Percentiles rank a stretch among this genome's conserved stretches.
phyloP scores from a whole-genome alignment of 2,797 vertebrate species.

The Argya squamiceps region DNA sequence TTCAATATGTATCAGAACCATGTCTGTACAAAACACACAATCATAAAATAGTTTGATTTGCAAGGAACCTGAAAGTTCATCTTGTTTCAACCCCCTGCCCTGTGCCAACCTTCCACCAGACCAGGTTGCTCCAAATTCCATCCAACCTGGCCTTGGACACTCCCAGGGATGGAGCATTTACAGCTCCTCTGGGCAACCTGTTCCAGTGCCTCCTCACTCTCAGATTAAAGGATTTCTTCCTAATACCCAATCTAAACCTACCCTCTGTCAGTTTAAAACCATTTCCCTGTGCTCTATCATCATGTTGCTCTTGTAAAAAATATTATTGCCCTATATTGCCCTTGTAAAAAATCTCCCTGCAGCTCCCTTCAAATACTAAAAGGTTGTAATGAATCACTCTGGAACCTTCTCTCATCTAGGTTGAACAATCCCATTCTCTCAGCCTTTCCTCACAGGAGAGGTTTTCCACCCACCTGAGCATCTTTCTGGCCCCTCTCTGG shows the following conservation, averaged over 20 bases:
- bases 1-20: not conserved
- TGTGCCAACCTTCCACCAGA: not conserved
- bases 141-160: not conserved
- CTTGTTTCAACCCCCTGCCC: not conserved
- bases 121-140: not conserved
- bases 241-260: not conserved
- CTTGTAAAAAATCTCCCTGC: not conserved
- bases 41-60: not conserved
- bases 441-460: not conserved
- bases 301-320: fast-evolving
- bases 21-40: not conserved
- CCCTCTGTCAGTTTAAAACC: not conserved
- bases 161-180: not conserved
- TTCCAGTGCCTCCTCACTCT: not conserved
- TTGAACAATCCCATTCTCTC: not conserved
- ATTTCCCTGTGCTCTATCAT: not conserved
- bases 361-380: not conserved
- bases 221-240: not conserved
- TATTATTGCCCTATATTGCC: no score
- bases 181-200: not conserved
- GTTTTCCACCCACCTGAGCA: not conserved
- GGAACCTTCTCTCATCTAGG: not conserved
- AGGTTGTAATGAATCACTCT: not conserved
- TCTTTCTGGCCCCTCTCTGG: not conserved
- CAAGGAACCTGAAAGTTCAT: not conserved